A percentile compares a stretch with the other conserved stretches of the same genome.
These are phyloP conservation scores for Columbina picui DNA, from an alignment of 2,113 vertebrate species.

Conservation along the genomic window DNA sequence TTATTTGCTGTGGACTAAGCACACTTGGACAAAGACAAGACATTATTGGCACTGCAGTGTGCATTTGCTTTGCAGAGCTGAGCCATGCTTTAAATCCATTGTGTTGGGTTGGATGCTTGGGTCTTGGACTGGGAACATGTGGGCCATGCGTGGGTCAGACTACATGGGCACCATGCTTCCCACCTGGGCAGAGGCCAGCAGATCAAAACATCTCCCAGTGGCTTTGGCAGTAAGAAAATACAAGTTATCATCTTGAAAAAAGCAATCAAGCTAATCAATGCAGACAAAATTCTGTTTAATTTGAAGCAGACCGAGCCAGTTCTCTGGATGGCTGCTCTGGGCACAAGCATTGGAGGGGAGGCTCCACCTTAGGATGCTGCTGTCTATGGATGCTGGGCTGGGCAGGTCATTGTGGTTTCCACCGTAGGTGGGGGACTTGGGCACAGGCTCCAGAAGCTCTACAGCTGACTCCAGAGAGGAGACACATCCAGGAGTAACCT, in stretches of 20 bases:
- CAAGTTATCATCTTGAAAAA: background rate
- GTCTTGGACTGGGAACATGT: fast-evolving
- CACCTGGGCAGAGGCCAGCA: fast-evolving
- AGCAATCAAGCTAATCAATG: background rate
- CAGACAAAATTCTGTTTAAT: background rate
- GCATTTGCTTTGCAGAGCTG: background rate
- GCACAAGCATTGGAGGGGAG: background rate
- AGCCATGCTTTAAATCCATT: background rate
- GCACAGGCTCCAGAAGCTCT: background rate
- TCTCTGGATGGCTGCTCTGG: background rate
- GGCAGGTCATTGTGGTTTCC: background rate
- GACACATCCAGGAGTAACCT: background rate
- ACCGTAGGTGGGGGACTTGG: fast-evolving
- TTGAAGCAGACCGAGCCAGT: fast-evolving
- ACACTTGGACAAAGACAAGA: background rate
- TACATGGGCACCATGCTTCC: background rate
- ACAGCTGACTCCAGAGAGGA: background rate
- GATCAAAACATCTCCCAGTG: background rate
- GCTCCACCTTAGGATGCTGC: background rate
- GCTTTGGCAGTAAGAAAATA: background rate
- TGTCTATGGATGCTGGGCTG: fast-evolving
- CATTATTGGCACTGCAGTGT: fast-evolving
- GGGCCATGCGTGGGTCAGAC: background rate
- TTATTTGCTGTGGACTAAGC: background rate
- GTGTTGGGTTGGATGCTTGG: background rate